These are phyloP conservation scores for Castor canadensis DNA, from an alignment of 2,113 vertebrate species.

Conservation along the genomic window DNA sequence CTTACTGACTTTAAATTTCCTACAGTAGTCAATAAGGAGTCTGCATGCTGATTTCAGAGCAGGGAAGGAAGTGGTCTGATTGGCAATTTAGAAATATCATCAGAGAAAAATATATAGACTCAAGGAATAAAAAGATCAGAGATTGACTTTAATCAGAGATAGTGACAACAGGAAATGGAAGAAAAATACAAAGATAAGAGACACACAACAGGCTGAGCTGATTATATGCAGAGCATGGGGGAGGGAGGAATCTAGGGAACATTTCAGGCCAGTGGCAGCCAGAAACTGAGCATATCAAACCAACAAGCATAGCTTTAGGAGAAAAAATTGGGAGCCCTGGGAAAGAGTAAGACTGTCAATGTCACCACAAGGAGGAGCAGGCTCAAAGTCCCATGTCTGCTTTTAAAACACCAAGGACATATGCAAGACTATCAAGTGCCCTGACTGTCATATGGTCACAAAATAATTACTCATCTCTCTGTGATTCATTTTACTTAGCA, in stretches of 20 bases:
- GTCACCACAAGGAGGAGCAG: not conserved
- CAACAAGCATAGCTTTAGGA: not conserved
- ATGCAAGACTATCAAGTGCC: not conserved
- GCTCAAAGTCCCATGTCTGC: not conserved
- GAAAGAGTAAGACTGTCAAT: not conserved
- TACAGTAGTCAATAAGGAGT: not conserved
- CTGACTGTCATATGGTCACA: not conserved
- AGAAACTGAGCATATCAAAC: not conserved
- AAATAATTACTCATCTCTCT: not conserved
- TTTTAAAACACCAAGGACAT: not conserved
- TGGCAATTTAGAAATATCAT: not conserved
- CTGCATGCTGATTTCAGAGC: not conserved
- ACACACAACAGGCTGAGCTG: fast-evolving
- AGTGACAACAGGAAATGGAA: not conserved
- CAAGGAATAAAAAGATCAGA: not conserved
- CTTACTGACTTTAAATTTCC: not conserved
- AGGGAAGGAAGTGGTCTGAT: not conserved
- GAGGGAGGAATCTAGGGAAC: not conserved
- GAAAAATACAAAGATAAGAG: not conserved
- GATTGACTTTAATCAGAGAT: not conserved
- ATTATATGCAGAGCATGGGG: not conserved
- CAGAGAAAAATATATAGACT: not conserved
- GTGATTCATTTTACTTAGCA: conserved; percentile 39
- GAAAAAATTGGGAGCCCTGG: not conserved
- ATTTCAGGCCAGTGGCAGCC: not conserved